Base-by-base conservation (phyloP, 2,888 invertebrate genomes). In the Sinodicranocentrus sp. region DNA sequence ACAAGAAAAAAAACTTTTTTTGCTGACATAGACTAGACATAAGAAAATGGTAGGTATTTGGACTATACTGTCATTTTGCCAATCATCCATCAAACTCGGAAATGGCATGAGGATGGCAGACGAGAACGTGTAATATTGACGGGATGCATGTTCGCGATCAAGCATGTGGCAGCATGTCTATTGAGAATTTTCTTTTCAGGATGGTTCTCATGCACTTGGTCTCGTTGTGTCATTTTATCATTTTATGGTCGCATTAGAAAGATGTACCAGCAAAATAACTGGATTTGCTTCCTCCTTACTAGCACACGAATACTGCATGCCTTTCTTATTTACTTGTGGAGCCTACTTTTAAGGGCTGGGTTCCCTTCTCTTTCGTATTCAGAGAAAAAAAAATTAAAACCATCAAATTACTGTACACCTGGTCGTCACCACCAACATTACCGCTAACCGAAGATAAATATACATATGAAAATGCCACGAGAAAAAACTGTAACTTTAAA, bases 371-470 rank as follows among this genome's bases (percentile, higher is more conserved):
- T 65, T 65, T 61, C 17, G 28, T 43, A 43, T 43, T 39, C 23
- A 59, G 1, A n/a, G 5, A 61, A 23, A 26, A 61, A 65, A 21
- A 57, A 43, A 19, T 28, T 23, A n/a, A 43, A 39, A 61, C 57
- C 28, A 17, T 65, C n/a, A 28, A 28, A 33, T 63, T 33, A 63
- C 63, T 17, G 33, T 59, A 25, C 59, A 26, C 59, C n/a, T 17
- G 5, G 10, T 21, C 63, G 19, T 19, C 61, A 8, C n/a, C 39
- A 65, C 65, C 65, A 65, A 39, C 65, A 65, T 23, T 13, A 65
- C 65, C 65, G 23, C 65, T 43, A 65, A 65, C 65, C 43, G 65
- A 65, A 65, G 65, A 65, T 65, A 65, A 65, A 65, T 65, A 33
- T 63, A 17, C 33, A 63, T 63, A 6, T 15, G 5, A 17, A 15